Conservation (phyloP, 2,797 vertebrate genomes). For the Nyctibius grandis region DNA sequence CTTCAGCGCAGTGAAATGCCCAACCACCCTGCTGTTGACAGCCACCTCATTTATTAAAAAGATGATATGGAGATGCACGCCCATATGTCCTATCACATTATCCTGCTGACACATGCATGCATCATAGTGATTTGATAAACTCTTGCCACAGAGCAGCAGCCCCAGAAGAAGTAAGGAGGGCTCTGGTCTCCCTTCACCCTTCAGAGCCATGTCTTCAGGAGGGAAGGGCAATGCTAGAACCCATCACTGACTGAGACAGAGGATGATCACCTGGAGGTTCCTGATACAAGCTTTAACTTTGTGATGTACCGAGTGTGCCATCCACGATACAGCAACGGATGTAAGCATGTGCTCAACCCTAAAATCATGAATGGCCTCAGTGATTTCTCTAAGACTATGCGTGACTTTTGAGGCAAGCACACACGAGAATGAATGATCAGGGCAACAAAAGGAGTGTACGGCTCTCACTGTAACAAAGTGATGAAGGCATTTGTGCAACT, state of each 20-base stretch:
- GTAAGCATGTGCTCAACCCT: neutral
- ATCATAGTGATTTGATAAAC: neutral
- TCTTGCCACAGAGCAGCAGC: neutral
- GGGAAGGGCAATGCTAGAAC: neutral
- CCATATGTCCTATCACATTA: neutral
- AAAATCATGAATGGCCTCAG: neutral
- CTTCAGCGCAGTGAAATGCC: neutral
- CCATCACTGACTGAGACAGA: neutral
- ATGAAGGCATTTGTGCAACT: neutral
- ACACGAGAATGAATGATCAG: fast-evolving
- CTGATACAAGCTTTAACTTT: neutral
- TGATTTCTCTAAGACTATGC: neutral
- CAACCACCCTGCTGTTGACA: neutral
- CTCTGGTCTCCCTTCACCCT: neutral
- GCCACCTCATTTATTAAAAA: neutral
- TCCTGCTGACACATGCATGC: neutral
- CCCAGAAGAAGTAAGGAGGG: neutral
- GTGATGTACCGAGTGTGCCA: neutral
- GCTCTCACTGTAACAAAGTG: neutral
- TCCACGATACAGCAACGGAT: neutral
- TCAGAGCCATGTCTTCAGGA: neutral
- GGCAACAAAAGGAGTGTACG: neutral
- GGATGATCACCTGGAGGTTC: neutral
- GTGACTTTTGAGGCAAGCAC: neutral
- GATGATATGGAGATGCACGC: neutral